phyloP scores from a whole-genome alignment of 2,113 vertebrate species.

The Pampusana beccarii region DNA sequence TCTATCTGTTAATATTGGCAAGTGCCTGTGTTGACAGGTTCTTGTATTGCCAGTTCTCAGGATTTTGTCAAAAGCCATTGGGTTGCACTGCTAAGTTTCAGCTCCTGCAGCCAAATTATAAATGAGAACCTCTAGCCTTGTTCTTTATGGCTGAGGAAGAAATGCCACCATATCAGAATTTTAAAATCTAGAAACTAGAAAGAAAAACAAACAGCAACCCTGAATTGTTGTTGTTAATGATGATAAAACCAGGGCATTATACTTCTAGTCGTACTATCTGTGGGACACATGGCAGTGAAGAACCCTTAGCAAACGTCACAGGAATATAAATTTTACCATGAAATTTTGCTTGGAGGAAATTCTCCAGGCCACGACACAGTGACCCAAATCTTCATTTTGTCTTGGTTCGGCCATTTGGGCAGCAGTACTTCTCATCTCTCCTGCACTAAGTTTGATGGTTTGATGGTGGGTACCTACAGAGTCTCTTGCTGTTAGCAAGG shows the following conservation, averaged over 20 bases:
- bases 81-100: constrained; percentile 9
- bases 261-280: not conserved
- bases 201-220: not conserved
- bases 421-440: not conserved
- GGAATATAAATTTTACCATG: not conserved
- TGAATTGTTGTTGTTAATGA: not conserved
- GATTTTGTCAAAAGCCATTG: not conserved
- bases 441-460: not conserved
- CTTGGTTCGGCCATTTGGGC: not conserved
- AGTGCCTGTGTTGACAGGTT: not conserved
- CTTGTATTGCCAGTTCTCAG: not conserved
- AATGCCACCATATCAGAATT: not conserved
- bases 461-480: not conserved
- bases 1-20: constrained; percentile 15
- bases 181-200: not conserved
- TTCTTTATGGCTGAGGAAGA: not conserved
- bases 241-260: not conserved
- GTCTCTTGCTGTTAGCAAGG: fast-evolving
- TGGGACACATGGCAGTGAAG: not conserved
- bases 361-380: not conserved
- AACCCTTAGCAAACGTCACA: not conserved
- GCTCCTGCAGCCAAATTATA: not conserved
- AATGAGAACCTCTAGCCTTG: not conserved
- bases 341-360: not conserved
- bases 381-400: not conserved